Evolutionary conservation across 1,140 invertebrate genomes (phyloP).

Genomic region (Hyposmocoma kahamanoa): DNA sequence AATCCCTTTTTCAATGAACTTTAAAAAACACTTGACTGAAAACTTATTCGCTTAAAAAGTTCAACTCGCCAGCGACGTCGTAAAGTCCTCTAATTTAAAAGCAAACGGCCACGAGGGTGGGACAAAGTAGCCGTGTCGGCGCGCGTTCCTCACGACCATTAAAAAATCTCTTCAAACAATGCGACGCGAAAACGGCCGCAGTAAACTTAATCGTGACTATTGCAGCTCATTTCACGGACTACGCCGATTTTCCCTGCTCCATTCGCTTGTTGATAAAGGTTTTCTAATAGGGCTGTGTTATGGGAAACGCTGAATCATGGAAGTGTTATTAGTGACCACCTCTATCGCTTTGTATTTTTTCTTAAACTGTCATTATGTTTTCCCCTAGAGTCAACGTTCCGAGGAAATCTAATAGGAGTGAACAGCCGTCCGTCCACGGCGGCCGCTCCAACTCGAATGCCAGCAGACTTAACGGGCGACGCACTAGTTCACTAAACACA

Average conservation of each 20-base stretch:
- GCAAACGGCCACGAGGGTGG: conserved; percentile 27
- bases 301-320: too few relatives aligned
- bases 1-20: conserved; percentile 1
- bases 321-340: too few relatives aligned
- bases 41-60: conserved; percentile 9
- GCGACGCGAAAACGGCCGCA: conserved; percentile 16
- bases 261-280: too few relatives aligned
- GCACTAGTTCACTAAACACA: conserved; percentile 13
- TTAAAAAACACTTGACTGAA: conserved; percentile 8
- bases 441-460: conserved; percentile 1
- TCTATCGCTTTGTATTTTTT: too few relatives aligned
- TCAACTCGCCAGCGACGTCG: conserved; percentile 16
- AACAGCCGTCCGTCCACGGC: conserved; percentile 8
- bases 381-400: too few relatives aligned
- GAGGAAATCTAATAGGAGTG: conserved; percentile 18
- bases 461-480: conserved; percentile 2
- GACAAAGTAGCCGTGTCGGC: conserved; percentile 12
- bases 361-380: too few relatives aligned
- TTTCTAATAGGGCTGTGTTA: too few relatives aligned
- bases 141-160: conserved; percentile 9
- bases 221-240: conserved; percentile 15
- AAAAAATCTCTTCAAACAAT: conserved; percentile 15
- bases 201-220: conserved; percentile 15
- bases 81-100: conserved; percentile 34
- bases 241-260: too few relatives aligned